These are phyloP conservation scores for Lasioglossum baleicum DNA, from an alignment of 1,140 invertebrate genomes.

Conservation along the genomic window DNA sequence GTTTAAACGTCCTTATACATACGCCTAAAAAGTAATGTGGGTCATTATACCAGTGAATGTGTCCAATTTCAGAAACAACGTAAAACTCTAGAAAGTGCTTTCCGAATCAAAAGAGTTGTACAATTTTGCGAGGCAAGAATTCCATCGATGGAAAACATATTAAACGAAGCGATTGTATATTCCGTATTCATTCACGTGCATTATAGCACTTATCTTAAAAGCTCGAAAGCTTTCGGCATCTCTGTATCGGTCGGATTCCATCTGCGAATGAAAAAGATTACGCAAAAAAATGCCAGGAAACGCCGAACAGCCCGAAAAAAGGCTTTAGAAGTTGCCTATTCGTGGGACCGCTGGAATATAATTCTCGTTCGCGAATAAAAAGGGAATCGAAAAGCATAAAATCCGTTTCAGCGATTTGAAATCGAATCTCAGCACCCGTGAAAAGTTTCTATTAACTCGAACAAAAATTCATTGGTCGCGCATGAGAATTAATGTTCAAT, in stretches of 20 bases:
- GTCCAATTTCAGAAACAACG: no score
- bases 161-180: conserved; percentile 26
- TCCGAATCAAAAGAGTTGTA: not conserved
- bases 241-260: conserved; percentile 43
- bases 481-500: no score
- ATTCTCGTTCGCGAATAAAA: conserved; percentile 11
- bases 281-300: conserved; percentile 37
- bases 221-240: conserved; percentile 51
- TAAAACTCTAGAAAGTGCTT: not conserved
- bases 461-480: no score
- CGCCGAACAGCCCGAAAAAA: conserved; percentile 29
- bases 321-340: conserved; percentile 18
- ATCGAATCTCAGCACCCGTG: no score
- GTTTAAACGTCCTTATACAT: no score
- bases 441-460: no score
- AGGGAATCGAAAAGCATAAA: conserved; percentile 1
- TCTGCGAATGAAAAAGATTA: conserved; percentile 57
- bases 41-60: no score
- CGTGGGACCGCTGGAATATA: conserved; percentile 1
- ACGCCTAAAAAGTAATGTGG: no score
- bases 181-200: conserved; percentile 39
- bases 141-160: conserved; percentile 5
- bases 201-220: conserved; percentile 61
- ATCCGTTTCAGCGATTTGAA: not conserved
- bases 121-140: conserved; percentile 1